phyloP scores from a whole-genome alignment of 2,113 vertebrate species.

The Menura novaehollandiae region DNA sequence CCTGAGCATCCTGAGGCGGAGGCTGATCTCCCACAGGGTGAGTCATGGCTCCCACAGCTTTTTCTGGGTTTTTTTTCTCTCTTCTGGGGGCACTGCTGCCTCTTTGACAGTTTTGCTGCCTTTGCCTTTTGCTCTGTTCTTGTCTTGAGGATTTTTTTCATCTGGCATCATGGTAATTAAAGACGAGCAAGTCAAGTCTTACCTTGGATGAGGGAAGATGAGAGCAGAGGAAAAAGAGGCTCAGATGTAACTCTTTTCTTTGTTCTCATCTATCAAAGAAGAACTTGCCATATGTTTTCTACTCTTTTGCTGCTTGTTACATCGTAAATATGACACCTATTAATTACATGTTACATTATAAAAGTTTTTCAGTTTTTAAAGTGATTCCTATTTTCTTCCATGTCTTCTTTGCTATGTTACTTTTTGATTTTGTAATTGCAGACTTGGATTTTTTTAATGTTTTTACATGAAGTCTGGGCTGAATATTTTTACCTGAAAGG shows the following conservation, averaged over 20 bases:
- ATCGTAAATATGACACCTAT: background rate
- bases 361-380: background rate
- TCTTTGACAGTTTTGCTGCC: background rate
- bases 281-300: background rate
- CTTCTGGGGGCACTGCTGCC: background rate
- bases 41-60: accelerated
- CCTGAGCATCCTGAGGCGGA: background rate
- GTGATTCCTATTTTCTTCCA: background rate
- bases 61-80: background rate
- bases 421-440: slow-evolving; percentile 1
- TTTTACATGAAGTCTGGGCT: background rate
- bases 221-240: background rate
- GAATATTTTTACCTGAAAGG: background rate
- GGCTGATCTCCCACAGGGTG: background rate
- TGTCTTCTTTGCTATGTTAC: background rate
- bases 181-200: background rate
- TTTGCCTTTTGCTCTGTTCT: background rate
- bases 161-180: background rate
- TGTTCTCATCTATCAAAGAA: slow-evolving; percentile 11
- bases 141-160: background rate
- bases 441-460: background rate
- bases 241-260: background rate
- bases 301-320: background rate
- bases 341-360: background rate
- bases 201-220: background rate